Evolutionary conservation across 2,113 vertebrate genomes (phyloP), one percentile per base, ranked within the genome.

Genomic region (Lamprologus callipterus): DNA sequence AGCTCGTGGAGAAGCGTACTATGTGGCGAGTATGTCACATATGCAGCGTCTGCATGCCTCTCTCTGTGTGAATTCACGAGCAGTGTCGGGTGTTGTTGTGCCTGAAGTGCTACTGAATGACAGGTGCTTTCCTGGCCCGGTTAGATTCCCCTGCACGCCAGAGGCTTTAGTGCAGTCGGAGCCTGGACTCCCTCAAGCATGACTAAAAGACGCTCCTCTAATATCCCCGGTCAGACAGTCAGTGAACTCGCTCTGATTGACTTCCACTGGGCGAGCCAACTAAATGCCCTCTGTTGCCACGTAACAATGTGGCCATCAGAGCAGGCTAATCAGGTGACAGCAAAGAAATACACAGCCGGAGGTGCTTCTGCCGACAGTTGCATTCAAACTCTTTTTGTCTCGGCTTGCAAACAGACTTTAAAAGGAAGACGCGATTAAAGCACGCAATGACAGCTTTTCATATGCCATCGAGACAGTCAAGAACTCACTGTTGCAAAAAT

Each of bases 191-290:
- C 68, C 79, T 90, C 49, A 81, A 93, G 92, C 88, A 26, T 91
- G 85, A 93, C 93, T 89, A 87, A 93, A 94, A 92, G 87, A 83
- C 87, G 45, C 82, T 88, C 63, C 87, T 89, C 85, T 88, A 91
- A 93, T 90, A 89, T 93, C 89, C 85, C 80, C 4, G 85, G 89
- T 89, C 84, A 90, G 91, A 85, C 80, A 92, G 81, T 90, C 87
- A 54, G 86, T 85, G 89, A 92, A 89, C 90, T 91, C 86, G 6
- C 60, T 87, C 89, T 70, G 57, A 90, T 90, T 90, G 86, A 91
- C 90, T 81, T 93, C 93, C 91, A 93, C 85, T 55, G 85, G 87
- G 87, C 85, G 49, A 57, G 85, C 83, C 90, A 85, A 70, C 90
- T 81, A 57, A 68, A 80, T 21, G 82, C 83, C 85, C 88, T 87